phyloP scores from a whole-genome alignment of 2,113 vertebrate genomes.

The Tragelaphus scriptus region DNA sequence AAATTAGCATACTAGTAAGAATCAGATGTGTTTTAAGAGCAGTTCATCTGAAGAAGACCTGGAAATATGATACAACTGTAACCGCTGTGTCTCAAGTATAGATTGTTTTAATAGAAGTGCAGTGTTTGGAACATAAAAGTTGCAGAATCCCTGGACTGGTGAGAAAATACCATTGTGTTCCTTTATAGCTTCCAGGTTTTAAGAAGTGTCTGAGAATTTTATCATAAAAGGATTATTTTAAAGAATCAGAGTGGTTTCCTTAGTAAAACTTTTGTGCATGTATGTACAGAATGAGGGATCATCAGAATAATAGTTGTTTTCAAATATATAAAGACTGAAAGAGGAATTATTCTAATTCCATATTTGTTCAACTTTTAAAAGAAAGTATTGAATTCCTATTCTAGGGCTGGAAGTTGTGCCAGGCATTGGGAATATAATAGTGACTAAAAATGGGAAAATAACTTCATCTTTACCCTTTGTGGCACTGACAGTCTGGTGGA shows the following conservation, averaged over 20 bases:
- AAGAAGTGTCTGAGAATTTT: neutral
- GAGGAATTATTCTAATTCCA: neutral
- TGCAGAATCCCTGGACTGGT: neutral
- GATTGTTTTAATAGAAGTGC: neutral
- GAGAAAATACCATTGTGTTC: neutral
- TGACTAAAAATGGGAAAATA: neutral
- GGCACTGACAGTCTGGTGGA: neutral
- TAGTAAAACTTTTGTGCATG: neutral
- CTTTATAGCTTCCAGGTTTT: neutral
- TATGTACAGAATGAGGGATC: neutral
- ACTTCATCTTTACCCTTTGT: neutral
- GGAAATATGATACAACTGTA: neutral
- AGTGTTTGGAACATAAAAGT: neutral
- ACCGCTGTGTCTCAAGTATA: neutral
- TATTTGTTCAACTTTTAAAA: neutral
- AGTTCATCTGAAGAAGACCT: neutral
- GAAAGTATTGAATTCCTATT: neutral
- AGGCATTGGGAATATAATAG: neutral
- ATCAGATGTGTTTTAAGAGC: neutral
- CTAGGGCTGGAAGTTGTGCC: neutral
- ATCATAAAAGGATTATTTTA: neutral
- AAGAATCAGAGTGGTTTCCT: neutral
- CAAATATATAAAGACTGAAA: neutral
- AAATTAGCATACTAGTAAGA: neutral
- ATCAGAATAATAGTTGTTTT: slow-evolving; percentile 8